Conservation (phyloP, 1,140 invertebrate species). For the Anthonomus grandis region DNA sequence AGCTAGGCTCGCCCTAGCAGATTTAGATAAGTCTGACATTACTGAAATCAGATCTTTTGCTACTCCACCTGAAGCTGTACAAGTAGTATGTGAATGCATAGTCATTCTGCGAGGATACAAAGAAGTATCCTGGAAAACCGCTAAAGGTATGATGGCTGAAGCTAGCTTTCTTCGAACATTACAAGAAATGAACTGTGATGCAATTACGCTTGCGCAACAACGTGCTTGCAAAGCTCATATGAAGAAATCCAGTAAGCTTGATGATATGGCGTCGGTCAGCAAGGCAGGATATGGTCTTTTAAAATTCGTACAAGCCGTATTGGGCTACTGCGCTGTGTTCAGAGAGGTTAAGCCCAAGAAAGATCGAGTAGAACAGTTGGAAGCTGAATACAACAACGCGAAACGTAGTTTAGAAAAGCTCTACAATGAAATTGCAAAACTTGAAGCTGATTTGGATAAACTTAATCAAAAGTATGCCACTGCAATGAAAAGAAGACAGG, state of each 20-base stretch:
- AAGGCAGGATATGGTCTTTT: slow-evolving; percentile 79
- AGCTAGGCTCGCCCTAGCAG: slow-evolving; percentile 72
- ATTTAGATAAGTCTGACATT: slow-evolving; percentile 84
- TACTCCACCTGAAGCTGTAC: slow-evolving; percentile 84
- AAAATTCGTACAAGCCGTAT: slow-evolving; percentile 80
- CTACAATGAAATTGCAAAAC: slow-evolving; percentile 67
- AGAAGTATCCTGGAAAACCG: slow-evolving; percentile 85
- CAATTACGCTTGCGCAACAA: slow-evolving; percentile 71
- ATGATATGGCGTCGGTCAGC: slow-evolving; percentile 72
- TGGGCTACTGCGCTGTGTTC: slow-evolving; percentile 81
- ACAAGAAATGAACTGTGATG: slow-evolving; percentile 82
- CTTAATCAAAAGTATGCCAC: slow-evolving; percentile 73
- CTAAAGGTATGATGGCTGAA: slow-evolving; percentile 87
- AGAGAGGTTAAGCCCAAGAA: slow-evolving; percentile 86
- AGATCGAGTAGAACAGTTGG: slow-evolving; percentile 73
- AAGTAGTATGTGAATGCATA: slow-evolving; percentile 82
- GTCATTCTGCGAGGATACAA: slow-evolving; percentile 77
- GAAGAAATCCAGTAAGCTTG: slow-evolving; percentile 66
- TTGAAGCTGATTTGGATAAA: slow-evolving; percentile 66
- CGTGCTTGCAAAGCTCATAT: slow-evolving; percentile 66
- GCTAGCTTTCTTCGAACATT: slow-evolving; percentile 75
- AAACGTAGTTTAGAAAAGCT: slow-evolving; percentile 71
- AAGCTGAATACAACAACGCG: slow-evolving; percentile 58
- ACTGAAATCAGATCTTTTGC: slow-evolving; percentile 89
- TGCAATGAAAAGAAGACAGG: slow-evolving; percentile 69